phyloP scores from a whole-genome alignment of 1,140 invertebrate genomes.

The Ostrea denselamellosa region DNA sequence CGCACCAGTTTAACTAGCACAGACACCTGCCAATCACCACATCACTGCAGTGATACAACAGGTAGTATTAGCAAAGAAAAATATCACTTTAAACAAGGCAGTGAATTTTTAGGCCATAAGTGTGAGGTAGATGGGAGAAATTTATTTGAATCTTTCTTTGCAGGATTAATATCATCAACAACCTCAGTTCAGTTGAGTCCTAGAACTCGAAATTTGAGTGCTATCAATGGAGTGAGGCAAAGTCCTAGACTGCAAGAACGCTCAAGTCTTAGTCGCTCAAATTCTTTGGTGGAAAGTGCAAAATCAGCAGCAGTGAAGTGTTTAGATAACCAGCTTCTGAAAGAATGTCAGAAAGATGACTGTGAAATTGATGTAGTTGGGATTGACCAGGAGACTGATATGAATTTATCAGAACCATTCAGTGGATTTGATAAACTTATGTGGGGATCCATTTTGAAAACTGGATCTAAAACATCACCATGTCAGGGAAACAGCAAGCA shows the following conservation, averaged over 20 bases:
- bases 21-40: slow-evolving; percentile 24
- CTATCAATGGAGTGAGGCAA: slow-evolving; percentile 53
- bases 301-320: slow-evolving; percentile 23
- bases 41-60: background rate
- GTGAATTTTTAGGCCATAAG: background rate
- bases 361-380: slow-evolving; percentile 43
- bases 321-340: background rate
- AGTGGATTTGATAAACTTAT: slow-evolving; percentile 21
- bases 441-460: slow-evolving; percentile 18
- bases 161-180: slow-evolving; percentile 23
- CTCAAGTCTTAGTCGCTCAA: background rate
- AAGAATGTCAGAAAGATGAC: background rate
- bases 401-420: background rate
- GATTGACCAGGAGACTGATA: background rate
- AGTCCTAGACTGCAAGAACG: slow-evolving; percentile 51
- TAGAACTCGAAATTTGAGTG: slow-evolving; percentile 24
- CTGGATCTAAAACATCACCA: slow-evolving; percentile 5
- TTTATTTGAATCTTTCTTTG: slow-evolving; percentile 34
- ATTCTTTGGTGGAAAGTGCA: slow-evolving; percentile 11
- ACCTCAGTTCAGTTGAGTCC: slow-evolving; percentile 39
- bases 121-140: background rate
- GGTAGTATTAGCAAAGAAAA: background rate
- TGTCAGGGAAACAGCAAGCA: slow-evolving; percentile 20
- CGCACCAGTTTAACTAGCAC: background rate
- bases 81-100: background rate